phyloP scores from a whole-genome alignment of 2,113 vertebrate species.

The Nestor notabilis region DNA sequence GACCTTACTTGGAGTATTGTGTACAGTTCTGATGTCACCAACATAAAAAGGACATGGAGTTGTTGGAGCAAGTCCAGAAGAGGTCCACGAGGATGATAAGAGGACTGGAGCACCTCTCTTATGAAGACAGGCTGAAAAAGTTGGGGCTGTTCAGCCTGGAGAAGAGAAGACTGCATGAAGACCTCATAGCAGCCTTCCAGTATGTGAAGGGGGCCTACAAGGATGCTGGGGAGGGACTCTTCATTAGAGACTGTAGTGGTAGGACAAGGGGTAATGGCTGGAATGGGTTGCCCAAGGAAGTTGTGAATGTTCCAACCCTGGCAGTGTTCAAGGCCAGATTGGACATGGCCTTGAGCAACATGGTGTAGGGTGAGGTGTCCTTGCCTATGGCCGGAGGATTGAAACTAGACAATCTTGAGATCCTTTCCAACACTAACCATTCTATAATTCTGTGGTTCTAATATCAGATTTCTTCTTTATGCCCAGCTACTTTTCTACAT shows the following conservation, averaged over 20 bases:
- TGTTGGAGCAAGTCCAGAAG: no score
- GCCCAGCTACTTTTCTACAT: background rate
- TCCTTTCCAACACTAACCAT: background rate
- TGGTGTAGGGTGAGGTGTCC: background rate
- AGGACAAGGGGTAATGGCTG: background rate
- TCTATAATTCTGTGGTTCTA: background rate
- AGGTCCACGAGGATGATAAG: no score
- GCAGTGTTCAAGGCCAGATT: background rate
- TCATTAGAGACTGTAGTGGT: background rate
- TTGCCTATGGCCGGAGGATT: background rate
- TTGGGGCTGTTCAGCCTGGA: no score
- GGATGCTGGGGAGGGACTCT: background rate
- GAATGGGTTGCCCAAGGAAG: background rate
- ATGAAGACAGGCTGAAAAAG: background rate
- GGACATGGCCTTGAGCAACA: background rate
- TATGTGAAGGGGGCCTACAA: background rate
- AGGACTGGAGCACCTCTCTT: no score
- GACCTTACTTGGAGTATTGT: no score
- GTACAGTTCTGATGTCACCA: no score
- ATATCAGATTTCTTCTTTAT: background rate
- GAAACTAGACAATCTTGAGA: background rate
- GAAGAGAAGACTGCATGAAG: background rate
- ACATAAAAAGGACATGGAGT: no score
- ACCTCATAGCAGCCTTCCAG: background rate
- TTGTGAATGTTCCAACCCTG: no score